These are phyloP conservation scores for Podiceps cristatus DNA, from an alignment of 2,113 vertebrate genomes.

Conservation along the genomic window DNA sequence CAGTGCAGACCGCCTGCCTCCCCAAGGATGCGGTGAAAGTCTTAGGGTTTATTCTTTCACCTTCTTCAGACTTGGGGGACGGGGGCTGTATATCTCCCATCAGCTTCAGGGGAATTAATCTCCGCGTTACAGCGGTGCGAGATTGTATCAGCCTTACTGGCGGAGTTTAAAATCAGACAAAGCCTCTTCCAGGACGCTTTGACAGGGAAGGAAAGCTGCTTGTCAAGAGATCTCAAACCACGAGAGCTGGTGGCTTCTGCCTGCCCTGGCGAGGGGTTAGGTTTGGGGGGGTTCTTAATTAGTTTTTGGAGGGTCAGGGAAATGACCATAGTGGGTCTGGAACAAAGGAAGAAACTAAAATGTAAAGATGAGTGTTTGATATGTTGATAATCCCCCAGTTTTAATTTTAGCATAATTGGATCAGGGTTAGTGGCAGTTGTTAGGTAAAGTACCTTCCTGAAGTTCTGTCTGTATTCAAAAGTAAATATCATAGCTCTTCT, in stretches of 20 bases:
- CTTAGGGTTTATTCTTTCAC: neutral
- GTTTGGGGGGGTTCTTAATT: slow-evolving; percentile 10
- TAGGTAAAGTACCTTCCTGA: slow-evolving; percentile 11
- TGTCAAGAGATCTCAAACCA: neutral
- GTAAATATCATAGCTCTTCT: slow-evolving; percentile 25
- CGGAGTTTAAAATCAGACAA: slow-evolving; percentile 8
- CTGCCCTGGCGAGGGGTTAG: neutral
- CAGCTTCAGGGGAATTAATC: neutral
- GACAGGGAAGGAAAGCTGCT: neutral
- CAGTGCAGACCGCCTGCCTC: neutral
- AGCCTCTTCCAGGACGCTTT: neutral
- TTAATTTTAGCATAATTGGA: slow-evolving; percentile 58
- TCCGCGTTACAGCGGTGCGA: neutral
- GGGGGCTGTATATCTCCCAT: neutral
- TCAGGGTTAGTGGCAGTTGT: slow-evolving; percentile 29
- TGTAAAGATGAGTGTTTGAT: slow-evolving; percentile 43
- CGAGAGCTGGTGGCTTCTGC: slow-evolving; percentile 14
- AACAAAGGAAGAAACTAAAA: slow-evolving; percentile 60
- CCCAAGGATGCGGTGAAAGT: neutral
- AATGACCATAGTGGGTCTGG: slow-evolving; percentile 8
- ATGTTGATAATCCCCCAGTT: slow-evolving; percentile 26
- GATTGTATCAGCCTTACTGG: neutral
- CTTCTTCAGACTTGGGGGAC: neutral
- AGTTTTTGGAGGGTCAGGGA: slow-evolving; percentile 46
- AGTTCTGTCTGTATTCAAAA: slow-evolving; percentile 28